Evolutionary conservation across 2,113 vertebrate species (phyloP).

Genomic region (Erpornis zantholeuca): DNA sequence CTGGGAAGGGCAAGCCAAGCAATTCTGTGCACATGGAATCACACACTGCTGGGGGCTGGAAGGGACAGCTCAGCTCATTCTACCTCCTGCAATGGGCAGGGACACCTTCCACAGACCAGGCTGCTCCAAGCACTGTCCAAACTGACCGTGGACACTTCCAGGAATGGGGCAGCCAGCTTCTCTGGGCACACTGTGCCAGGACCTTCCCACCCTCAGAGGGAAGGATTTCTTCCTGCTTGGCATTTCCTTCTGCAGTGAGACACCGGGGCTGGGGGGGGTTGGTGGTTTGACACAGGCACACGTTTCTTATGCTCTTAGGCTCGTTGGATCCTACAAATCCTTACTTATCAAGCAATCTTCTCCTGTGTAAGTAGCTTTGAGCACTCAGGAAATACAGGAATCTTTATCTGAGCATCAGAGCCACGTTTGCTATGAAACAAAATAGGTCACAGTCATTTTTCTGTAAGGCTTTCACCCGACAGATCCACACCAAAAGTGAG

Average conservation of each 20-base stretch:
- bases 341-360: conserved; percentile 17
- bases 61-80: background rate
- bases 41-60: background rate
- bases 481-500: background rate
- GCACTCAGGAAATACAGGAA: background rate
- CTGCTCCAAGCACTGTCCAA: accelerated
- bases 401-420: background rate
- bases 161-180: background rate
- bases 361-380: conserved; percentile 4
- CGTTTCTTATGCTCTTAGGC: background rate
- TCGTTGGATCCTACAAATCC: conserved; percentile 4
- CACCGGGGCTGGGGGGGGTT: accelerated
- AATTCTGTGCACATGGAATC: background rate
- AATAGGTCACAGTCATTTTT: background rate
- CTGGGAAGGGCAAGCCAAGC: background rate
- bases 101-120: background rate
- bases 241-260: background rate
- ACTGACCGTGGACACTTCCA: background rate
- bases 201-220: background rate
- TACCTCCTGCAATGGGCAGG: background rate
- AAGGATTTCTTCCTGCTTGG: background rate
- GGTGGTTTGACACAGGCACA: background rate
- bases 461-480: background rate
- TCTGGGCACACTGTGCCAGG: background rate
- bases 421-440: background rate